phyloP scores from a whole-genome alignment of 2,797 vertebrate genomes.

The Hippocampus kuda region DNA sequence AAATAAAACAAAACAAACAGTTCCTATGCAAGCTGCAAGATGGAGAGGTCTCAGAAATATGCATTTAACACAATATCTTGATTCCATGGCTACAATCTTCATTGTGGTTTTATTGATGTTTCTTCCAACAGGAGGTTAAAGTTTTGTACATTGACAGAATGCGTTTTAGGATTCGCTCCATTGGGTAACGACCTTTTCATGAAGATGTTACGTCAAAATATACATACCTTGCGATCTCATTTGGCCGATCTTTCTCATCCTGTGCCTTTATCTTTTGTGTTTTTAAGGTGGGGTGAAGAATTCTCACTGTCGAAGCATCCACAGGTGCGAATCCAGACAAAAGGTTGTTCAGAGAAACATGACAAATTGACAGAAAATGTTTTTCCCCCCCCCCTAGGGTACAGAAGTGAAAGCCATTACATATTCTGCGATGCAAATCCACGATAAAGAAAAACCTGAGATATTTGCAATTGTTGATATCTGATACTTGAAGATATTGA shows the following conservation, averaged over 20 bases:
- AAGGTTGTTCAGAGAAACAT: background rate
- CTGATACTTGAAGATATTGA: conserved; percentile 49
- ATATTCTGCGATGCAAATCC: conserved; percentile 96
- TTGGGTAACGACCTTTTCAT: conserved; percentile 70
- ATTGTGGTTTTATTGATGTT: background rate
- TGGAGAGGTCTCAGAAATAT: background rate
- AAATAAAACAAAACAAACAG: background rate
- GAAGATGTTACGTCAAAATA: background rate
- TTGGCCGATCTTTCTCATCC: background rate
- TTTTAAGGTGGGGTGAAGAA: conserved; percentile 87
- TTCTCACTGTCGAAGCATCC: conserved; percentile 87
- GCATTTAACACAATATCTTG: conserved; percentile 1
- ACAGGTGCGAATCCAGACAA: conserved; percentile 68
- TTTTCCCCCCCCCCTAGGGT: conserved; percentile 67
- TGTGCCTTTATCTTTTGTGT: background rate
- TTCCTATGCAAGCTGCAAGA: background rate
- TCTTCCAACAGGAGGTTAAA: conserved; percentile 79
- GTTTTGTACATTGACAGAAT: conserved; percentile 81
- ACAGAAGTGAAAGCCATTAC: conserved; percentile 99
- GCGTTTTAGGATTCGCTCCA: conserved; percentile 81
- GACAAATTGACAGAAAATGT: background rate
- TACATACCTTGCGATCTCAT: too few relatives aligned
- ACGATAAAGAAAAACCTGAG: conserved; percentile 80
- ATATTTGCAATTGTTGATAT: conserved; percentile 94
- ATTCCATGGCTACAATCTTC: background rate